These are phyloP conservation scores for Aethina tumida DNA, from an alignment of 1,140 invertebrate genomes.

Conservation along the genomic window DNA sequence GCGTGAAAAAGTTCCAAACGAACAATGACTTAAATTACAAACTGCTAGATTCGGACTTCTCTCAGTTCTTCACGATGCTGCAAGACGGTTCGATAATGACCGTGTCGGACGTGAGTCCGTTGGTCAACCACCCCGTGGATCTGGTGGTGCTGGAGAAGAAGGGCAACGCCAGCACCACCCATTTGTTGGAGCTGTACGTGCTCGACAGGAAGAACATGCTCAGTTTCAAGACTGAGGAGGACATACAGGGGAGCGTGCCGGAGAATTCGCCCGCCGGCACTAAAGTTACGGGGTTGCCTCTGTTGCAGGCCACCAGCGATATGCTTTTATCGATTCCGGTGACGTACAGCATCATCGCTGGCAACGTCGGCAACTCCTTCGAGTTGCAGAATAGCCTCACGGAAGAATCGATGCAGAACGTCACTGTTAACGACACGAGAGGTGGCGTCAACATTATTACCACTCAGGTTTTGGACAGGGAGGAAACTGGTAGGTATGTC, in stretches of 20 bases:
- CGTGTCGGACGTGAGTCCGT: constrained; percentile 66
- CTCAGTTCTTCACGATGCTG: constrained; percentile 77
- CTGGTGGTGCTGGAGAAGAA: constrained; percentile 72
- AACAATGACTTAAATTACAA: constrained; percentile 48
- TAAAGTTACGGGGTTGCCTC: constrained; percentile 53
- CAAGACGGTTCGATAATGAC: constrained; percentile 84
- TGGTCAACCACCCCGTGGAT: constrained; percentile 70
- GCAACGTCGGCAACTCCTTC: constrained; percentile 59
- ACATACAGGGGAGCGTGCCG: constrained; percentile 44
- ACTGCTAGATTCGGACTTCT: constrained; percentile 64
- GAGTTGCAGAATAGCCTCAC: constrained; percentile 51
- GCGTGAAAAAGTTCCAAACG: constrained; percentile 59
- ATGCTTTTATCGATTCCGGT: constrained; percentile 48
- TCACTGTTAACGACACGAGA: constrained; percentile 47
- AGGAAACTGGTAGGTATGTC: constrained; percentile 55
- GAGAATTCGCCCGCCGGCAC: constrained; percentile 67
- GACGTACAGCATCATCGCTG: constrained; percentile 66
- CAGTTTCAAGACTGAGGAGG: constrained; percentile 61
- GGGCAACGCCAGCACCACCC: constrained; percentile 65
- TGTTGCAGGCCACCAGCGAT: constrained; percentile 49
- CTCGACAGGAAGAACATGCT: constrained; percentile 71
- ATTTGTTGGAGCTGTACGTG: constrained; percentile 70
- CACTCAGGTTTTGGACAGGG: constrained; percentile 60
- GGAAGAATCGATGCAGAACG: constrained; percentile 41
- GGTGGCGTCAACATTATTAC: constrained; percentile 61